phyloP scores from a whole-genome alignment of 2,113 vertebrate species.

The Corythornis madagascariensis region DNA sequence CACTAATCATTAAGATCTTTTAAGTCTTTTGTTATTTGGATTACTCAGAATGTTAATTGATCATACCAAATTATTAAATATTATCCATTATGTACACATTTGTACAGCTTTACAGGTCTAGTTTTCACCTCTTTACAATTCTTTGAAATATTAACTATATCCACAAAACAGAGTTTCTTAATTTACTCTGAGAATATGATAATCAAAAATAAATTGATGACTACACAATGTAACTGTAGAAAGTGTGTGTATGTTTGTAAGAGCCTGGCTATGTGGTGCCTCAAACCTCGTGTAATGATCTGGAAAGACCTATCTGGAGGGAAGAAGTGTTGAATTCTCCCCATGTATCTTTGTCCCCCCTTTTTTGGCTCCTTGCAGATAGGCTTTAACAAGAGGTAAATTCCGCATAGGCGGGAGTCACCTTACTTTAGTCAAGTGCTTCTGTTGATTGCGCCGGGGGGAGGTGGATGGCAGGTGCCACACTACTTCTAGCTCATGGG shows the following conservation, averaged over 20 bases:
- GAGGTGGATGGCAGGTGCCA: no score
- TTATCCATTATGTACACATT: background rate
- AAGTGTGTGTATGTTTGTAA: background rate
- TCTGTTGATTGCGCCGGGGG: no score
- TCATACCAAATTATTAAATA: conserved; percentile 15
- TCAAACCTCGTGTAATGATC: no score
- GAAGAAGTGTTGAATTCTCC: no score
- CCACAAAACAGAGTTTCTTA: background rate
- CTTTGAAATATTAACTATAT: background rate
- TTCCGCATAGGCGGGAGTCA: no score
- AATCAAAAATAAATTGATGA: background rate
- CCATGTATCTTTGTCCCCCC: no score
- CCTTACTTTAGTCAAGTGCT: no score
- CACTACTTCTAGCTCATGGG: no score
- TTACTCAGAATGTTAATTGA: conserved; percentile 46
- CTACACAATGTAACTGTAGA: background rate
- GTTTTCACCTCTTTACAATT: background rate
- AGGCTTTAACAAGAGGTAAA: no score
- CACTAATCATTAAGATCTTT: conserved; percentile 14
- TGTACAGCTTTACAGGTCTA: background rate
- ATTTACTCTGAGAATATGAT: background rate
- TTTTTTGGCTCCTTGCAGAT: no score
- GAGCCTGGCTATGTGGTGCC: no score
- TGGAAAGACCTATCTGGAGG: no score
- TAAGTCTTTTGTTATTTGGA: background rate